phyloP scores from a whole-genome alignment of 2,797 vertebrate genomes.

The Labeo calbasu region DNA sequence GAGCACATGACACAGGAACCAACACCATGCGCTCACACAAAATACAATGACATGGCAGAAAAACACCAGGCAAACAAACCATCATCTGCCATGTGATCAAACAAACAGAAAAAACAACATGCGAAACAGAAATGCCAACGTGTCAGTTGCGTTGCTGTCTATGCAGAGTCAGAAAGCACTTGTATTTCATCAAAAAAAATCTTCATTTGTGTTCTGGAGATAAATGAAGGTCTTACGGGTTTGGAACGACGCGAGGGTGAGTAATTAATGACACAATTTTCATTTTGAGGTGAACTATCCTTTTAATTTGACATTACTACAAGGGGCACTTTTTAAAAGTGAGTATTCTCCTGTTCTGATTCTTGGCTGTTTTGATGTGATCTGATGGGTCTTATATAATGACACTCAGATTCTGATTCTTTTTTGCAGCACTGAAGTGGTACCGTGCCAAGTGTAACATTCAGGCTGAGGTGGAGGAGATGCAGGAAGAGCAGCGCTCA shows the following conservation, averaged over 20 bases:
- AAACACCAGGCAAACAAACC: neutral
- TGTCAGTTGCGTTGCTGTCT: no score
- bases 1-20: no score
- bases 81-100: neutral
- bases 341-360: neutral
- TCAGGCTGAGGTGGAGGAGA: slow-evolving; percentile 85
- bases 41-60: neutral
- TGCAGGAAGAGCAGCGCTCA: slow-evolving; percentile 85
- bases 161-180: no score
- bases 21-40: no score
- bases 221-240: no score
- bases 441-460: slow-evolving; percentile 79
- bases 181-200: no score
- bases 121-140: no score
- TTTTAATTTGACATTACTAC: no score
- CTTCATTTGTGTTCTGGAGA: no score
- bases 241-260: no score
- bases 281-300: no score
- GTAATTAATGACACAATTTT: no score
- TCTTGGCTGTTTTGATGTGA: neutral
- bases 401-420: neutral
- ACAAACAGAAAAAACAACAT: neutral
- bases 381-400: neutral
- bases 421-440: slow-evolving; percentile 77
- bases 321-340: neutral